Evolutionary conservation across 2,113 vertebrate genomes (phyloP).

Genomic region (Oceanites oceanicus): DNA sequence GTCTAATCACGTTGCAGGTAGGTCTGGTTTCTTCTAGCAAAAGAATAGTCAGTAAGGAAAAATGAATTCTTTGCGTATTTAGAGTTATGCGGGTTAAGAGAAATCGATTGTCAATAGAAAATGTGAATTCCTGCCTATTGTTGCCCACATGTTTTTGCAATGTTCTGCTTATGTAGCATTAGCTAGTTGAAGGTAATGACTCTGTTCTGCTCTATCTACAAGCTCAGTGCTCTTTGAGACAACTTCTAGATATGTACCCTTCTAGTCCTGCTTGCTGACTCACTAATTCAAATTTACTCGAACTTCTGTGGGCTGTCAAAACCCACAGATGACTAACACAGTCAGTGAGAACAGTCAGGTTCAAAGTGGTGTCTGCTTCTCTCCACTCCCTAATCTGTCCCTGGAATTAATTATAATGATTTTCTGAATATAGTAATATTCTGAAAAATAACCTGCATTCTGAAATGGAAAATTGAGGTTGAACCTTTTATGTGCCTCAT

Average conservation of each 20-base stretch:
- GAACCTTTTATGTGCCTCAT: background rate
- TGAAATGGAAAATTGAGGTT: conserved; percentile 19
- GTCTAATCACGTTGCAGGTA: background rate
- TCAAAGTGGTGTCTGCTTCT: background rate
- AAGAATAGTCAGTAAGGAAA: background rate
- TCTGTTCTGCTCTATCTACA: background rate
- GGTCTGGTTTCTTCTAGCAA: background rate
- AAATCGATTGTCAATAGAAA: background rate
- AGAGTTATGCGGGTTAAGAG: background rate
- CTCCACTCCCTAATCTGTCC: background rate
- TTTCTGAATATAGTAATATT: background rate
- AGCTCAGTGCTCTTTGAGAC: background rate
- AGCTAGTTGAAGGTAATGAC: background rate
- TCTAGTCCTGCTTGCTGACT: background rate
- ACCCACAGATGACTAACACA: no score
- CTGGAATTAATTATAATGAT: background rate
- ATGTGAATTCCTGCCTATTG: background rate
- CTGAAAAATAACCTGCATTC: background rate
- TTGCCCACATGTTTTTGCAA: background rate
- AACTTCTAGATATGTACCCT: background rate
- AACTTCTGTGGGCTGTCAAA: background rate
- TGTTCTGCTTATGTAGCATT: background rate
- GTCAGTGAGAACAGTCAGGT: background rate
- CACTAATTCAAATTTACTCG: background rate
- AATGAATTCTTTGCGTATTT: background rate